Evolutionary conservation across 2,797 vertebrate genomes (phyloP).

Genomic region (Macrochelys suwanniensis): DNA sequence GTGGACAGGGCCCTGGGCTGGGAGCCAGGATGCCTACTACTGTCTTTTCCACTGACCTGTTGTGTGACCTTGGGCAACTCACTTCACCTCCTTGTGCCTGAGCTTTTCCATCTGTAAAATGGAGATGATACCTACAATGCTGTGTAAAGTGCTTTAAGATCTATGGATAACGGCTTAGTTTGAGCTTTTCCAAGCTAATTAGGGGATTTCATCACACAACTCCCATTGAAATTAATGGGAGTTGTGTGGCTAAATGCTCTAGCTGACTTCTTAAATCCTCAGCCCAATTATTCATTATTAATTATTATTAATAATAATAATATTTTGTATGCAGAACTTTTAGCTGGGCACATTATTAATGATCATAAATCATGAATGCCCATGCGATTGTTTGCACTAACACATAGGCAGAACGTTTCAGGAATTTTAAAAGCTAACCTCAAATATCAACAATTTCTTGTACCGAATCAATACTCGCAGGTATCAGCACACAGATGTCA

Average conservation of each 20-base stretch:
- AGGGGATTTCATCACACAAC: not conserved
- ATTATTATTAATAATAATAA: not conserved
- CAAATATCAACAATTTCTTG: not conserved
- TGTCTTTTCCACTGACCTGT: not conserved
- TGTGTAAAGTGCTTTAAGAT: not conserved
- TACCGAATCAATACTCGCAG: not conserved
- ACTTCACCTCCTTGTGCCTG: not conserved
- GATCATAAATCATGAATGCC: not conserved
- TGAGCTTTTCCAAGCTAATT: not conserved
- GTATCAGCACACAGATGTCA: constrained; percentile 14
- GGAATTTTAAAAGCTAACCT: constrained; percentile 7
- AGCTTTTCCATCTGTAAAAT: not conserved
- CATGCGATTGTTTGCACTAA: not conserved
- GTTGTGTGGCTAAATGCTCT: not conserved
- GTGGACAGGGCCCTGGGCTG: not conserved
- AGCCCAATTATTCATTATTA: not conserved
- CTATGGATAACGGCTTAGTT: not conserved
- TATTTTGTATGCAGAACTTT: constrained; percentile 21
- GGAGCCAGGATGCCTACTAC: not conserved
- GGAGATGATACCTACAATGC: not conserved
- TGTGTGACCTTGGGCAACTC: not conserved
- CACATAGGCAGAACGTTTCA: not conserved
- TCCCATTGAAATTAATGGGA: not conserved
- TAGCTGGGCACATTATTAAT: not conserved
- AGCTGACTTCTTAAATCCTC: not conserved